Percentiles rank a stretch among this genome's conserved stretches.
Conservation (phyloP, 2,888 invertebrate species). For the Ptilodon capucinus region DNA sequence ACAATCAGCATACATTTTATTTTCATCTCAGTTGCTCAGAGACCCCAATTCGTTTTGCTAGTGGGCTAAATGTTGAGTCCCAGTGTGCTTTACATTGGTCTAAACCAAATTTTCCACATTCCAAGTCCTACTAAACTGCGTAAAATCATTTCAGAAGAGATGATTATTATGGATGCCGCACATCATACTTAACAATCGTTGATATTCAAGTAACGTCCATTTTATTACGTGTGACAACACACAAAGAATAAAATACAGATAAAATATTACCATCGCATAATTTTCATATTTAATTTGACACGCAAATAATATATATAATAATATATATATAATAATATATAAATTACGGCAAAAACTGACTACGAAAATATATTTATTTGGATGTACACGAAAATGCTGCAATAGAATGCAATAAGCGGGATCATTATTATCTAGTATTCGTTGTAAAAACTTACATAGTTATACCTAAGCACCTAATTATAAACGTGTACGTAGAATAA, state of each 20-base stretch:
- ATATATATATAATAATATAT: background rate
- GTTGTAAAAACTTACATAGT: background rate
- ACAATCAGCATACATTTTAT: too few species aligned
- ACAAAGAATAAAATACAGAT: conserved; percentile 13
- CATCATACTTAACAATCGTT: conserved; percentile 20
- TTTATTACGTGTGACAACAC: conserved; percentile 13
- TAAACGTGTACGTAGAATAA: background rate
- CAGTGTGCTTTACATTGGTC: background rate
- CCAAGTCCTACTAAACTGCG: background rate
- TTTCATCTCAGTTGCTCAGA: too few species aligned
- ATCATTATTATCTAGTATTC: background rate
- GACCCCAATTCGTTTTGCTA: too few species aligned
- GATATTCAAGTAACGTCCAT: conserved; percentile 22
- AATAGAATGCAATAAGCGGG: background rate
- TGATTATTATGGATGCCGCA: conserved; percentile 18
- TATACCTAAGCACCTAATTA: background rate
- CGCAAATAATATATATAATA: background rate
- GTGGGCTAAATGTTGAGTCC: too few species aligned
- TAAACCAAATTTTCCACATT: background rate
- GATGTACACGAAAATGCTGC: background rate
- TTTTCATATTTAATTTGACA: background rate
- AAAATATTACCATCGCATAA: background rate
- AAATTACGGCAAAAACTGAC: background rate
- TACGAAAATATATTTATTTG: background rate
- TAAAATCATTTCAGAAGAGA: conserved; percentile 24